Base-by-base conservation (phyloP, 2,113 vertebrate genomes). In the Anhinga rufa region DNA sequence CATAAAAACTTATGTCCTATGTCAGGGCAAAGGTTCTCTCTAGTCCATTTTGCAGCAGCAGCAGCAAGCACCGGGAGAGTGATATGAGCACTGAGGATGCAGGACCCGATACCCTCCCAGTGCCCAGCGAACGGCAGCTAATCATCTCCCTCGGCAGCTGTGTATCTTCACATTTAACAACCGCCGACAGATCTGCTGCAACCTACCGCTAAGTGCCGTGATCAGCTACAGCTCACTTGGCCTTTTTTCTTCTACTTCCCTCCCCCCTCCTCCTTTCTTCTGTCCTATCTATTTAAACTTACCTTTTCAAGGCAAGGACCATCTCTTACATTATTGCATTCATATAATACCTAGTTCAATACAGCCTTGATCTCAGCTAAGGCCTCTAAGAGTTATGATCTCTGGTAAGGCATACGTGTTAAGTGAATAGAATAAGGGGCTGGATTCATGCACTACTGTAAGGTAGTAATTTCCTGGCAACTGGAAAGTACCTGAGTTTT, bases 391-490 rank as follows among this genome's bases (percentile, higher is more conserved):
- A 48, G n/a, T 10, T 72, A 44, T 4, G 3, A 25, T 38, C 58
- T 44, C 20, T 46, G 28, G 7, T 1, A 22, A 29, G 10, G 34
- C 1, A 0, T 22, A 19, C 1, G 3, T 18, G 28, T n/a, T 60
- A 25, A 86, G 54, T 2, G 6, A 85, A 24, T 3, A 42, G 26
- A 68, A 9, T 1, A 24, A 77, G 12, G 10, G 70, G 9, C 44
- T 32, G 68, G 32, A 51, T 38, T 40, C 19, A 32, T 0, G 0
- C 7, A 1, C 12, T 22, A 5, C 7, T 2, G 0, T 4, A 16
- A 75, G n/a, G 17, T 0, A 40, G 44, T 4, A 26, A 66, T 38
- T 44, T 74, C 32, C 55, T 54, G 60, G 79, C 62, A 86, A 20
- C 4, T 9, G 8, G 36, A 48, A 80, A 22, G 19, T 49, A 83